Evolutionary conservation across 2,888 invertebrate species (phyloP).

Genomic region (Pyrrhosoma nymphula): DNA sequence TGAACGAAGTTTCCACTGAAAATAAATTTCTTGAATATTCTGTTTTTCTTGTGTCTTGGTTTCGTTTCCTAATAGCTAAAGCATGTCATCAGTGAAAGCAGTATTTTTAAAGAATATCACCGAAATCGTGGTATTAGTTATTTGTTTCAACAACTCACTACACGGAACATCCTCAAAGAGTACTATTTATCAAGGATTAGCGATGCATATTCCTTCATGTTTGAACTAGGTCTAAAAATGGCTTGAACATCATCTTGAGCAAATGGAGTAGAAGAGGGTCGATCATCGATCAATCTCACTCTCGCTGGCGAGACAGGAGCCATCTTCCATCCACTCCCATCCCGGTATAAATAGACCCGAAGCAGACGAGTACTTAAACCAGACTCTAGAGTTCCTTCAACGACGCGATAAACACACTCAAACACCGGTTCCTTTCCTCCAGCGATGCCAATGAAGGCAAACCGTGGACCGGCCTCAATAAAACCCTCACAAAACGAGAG

Average conservation of each 20-base stretch:
- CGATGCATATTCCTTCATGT: neutral
- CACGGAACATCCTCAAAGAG: neutral
- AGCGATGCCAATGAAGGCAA: neutral
- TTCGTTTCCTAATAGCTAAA: too few species aligned
- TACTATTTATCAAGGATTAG: neutral
- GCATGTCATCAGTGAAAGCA: too few species aligned
- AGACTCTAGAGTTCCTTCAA: neutral
- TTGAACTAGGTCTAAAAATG: neutral
- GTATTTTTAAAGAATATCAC: too few species aligned
- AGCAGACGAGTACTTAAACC: neutral
- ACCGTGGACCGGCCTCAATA: neutral
- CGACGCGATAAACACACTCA: neutral
- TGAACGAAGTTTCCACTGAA: too few species aligned
- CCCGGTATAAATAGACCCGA: neutral
- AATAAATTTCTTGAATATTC: too few species aligned
- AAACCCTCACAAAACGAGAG: neutral
- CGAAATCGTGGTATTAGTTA: too few species aligned
- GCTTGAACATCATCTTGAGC: neutral
- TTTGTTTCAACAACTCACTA: too few species aligned
- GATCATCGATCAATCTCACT: slow-evolving; percentile 3
- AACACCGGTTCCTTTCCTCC: neutral
- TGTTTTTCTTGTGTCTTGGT: too few species aligned
- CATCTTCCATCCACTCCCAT: neutral
- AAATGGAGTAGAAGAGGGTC: neutral
- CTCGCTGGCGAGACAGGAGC: neutral